Conservation (phyloP, 2,113 vertebrate genomes). For the Ammospiza caudacuta region DNA sequence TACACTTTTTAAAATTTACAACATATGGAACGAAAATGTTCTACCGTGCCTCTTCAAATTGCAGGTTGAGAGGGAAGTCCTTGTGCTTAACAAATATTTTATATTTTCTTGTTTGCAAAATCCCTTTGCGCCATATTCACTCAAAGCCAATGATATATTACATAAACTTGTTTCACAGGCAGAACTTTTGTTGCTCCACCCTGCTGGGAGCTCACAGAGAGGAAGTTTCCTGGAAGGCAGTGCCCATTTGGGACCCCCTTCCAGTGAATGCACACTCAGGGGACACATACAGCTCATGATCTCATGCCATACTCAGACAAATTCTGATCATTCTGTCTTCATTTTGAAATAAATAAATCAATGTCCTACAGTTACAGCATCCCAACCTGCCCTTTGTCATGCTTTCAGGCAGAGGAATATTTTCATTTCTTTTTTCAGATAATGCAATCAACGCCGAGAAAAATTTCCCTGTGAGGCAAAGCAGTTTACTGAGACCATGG, state of each 20-base stretch:
- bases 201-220: slow-evolving; percentile 57
- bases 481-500: background rate
- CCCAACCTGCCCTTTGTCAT: background rate
- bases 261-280: slow-evolving; percentile 53
- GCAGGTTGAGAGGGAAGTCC: background rate
- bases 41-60: background rate
- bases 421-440: background rate
- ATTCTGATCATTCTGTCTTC: background rate
- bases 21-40: background rate
- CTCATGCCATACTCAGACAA: slow-evolving; percentile 46
- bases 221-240: slow-evolving; percentile 58
- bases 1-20: background rate
- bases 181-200: slow-evolving; percentile 61
- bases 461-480: background rate
- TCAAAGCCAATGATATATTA: background rate
- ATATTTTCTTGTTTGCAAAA: background rate
- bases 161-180: slow-evolving; percentile 41
- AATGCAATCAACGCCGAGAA: background rate
- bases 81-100: background rate
- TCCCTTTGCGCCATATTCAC: background rate
- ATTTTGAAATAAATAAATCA: background rate
- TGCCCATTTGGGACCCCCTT: slow-evolving; percentile 40
- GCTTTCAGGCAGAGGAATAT: background rate
- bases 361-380: background rate
- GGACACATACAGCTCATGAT: slow-evolving; percentile 49